Conservation (phyloP, 2,888 invertebrate species). For the Agrochola litura region DNA sequence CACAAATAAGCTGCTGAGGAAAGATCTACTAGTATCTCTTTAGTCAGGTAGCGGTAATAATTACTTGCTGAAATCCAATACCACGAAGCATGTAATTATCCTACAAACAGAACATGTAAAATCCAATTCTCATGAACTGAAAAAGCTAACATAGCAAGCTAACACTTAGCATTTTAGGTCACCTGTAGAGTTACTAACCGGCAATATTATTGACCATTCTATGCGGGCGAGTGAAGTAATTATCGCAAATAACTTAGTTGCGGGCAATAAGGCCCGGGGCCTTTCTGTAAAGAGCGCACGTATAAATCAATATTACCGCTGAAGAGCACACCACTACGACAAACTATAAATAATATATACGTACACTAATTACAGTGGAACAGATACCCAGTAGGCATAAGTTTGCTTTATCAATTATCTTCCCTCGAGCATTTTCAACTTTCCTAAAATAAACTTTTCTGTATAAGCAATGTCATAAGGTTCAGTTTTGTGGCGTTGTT, state of each 20-base stretch:
- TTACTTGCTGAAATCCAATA: conserved; percentile 36
- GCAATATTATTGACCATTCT: conserved; percentile 72
- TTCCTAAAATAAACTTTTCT: conserved; percentile 49
- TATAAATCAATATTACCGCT: conserved; percentile 83
- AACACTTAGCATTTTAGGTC: conserved; percentile 60
- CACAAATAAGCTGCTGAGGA: neutral
- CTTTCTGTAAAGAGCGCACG: conserved; percentile 73
- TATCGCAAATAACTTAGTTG: conserved; percentile 83
- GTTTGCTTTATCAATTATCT: conserved; percentile 76
- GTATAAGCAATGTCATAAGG: conserved; percentile 46
- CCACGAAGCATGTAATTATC: conserved; percentile 26
- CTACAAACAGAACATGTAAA: conserved; percentile 7
- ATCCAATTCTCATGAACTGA: conserved; percentile 13
- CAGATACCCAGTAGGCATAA: conserved; percentile 79
- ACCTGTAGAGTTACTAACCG: conserved; percentile 52
- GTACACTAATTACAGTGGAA: conserved; percentile 79
- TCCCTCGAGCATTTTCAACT: conserved; percentile 62
- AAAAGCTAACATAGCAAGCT: conserved; percentile 26
- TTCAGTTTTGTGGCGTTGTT: conserved; percentile 30
- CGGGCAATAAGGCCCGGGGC: conserved; percentile 71
- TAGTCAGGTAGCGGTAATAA: conserved; percentile 3
- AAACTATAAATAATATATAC: conserved; percentile 76
- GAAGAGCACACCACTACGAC: conserved; percentile 72
- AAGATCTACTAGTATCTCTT: too few relatives aligned
- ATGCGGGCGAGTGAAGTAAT: conserved; percentile 76